Evolutionary conservation across 2,797 vertebrate species (phyloP).

Genomic region (Manis javanica): DNA sequence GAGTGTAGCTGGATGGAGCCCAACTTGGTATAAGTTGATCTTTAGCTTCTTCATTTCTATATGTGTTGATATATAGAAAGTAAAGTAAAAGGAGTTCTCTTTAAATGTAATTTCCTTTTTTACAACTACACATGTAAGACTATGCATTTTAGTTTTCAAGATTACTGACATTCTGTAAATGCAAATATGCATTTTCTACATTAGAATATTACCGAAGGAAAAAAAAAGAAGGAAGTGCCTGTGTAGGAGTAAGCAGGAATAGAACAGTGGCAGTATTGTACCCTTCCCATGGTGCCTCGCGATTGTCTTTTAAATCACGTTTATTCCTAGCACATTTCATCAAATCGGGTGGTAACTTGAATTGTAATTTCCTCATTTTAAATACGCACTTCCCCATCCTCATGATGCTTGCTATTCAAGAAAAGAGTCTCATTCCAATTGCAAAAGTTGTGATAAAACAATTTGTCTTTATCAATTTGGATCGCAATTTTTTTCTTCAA

Average conservation of each 20-base stretch:
- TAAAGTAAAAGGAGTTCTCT: slow-evolving; percentile 63
- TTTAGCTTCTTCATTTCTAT: slow-evolving; percentile 57
- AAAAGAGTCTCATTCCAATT: background rate
- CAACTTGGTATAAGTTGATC: slow-evolving; percentile 42
- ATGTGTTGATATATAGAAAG: slow-evolving; percentile 67
- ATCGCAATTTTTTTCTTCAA: background rate
- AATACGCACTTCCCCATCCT: background rate
- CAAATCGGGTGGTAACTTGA: slow-evolving; percentile 31
- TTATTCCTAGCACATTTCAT: background rate
- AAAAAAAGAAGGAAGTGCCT: background rate
- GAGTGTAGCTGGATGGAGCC: slow-evolving; percentile 10
- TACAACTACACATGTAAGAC: slow-evolving; percentile 33
- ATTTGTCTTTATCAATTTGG: background rate
- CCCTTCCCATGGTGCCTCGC: background rate
- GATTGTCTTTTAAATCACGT: slow-evolving; percentile 21
- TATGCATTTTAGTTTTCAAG: slow-evolving; percentile 71
- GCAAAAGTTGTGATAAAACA: background rate
- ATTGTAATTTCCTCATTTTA: slow-evolving; percentile 47
- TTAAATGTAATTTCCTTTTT: slow-evolving; percentile 72
- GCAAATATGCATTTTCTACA: slow-evolving; percentile 62
- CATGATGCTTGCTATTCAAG: background rate
- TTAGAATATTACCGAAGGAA: slow-evolving; percentile 60
- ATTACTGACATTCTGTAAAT: slow-evolving; percentile 78
- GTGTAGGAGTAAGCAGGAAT: background rate
- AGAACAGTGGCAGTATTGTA: background rate